Evolutionary conservation across 2,888 invertebrate species (phyloP).

Genomic region (Folsomia candida): DNA sequence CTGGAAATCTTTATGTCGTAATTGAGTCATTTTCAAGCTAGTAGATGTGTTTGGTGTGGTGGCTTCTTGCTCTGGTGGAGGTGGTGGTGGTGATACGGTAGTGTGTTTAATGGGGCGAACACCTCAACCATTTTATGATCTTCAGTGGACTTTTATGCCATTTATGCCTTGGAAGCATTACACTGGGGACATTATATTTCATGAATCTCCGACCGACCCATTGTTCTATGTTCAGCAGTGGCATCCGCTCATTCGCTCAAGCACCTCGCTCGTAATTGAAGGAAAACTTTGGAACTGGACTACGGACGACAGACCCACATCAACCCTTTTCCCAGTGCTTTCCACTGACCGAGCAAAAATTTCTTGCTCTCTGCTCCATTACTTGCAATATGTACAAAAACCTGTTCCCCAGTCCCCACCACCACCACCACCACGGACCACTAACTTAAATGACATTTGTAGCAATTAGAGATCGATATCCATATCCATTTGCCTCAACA

Average conservation of each 20-base stretch:
- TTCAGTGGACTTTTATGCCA: slow-evolving; percentile 6
- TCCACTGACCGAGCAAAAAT: not conserved
- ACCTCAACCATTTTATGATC: slow-evolving; percentile 16
- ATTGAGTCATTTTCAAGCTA: slow-evolving; percentile 19
- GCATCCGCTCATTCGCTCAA: not conserved
- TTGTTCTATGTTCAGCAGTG: slow-evolving; percentile 7
- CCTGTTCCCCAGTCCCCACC: no score
- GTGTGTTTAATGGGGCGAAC: slow-evolving; percentile 15
- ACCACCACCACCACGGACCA: not conserved
- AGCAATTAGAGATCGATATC: not conserved
- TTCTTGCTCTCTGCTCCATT: no score
- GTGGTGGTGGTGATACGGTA: no score
- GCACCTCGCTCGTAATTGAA: not conserved
- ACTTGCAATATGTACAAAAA: no score
- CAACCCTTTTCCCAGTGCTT: not conserved
- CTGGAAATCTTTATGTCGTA: slow-evolving; percentile 15
- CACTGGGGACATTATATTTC: not conserved
- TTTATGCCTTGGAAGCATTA: no score
- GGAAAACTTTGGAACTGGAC: no score
- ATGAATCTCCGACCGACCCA: not conserved
- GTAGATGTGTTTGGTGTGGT: slow-evolving; percentile 9
- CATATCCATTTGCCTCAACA: no score
- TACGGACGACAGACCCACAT: no score
- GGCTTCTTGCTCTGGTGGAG: slow-evolving; percentile 8
- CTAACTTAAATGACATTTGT: not conserved